Percentiles rank a stretch among this genome's conserved stretches.
Conservation (phyloP, 2,113 vertebrate species). For the Oncorhynchus keta region DNA sequence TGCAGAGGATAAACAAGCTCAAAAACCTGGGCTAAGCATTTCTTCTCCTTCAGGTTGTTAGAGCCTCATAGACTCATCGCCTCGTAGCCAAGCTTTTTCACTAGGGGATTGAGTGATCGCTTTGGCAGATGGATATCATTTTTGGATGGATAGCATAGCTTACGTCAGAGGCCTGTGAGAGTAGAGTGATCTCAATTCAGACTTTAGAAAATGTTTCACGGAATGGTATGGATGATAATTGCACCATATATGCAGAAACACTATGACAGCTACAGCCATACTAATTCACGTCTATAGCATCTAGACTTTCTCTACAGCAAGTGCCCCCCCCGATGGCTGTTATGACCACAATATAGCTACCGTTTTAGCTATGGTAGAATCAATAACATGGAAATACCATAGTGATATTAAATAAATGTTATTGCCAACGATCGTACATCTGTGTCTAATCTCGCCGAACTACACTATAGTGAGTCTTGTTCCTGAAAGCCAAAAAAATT, state of each 20-base stretch:
- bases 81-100: background rate
- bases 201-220: too few species aligned
- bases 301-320: too few species aligned
- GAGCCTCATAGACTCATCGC: background rate
- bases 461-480: background rate
- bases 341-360: too few species aligned
- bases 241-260: too few species aligned
- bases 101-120: background rate
- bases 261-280: too few species aligned
- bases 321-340: too few species aligned
- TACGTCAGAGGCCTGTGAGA: background rate
- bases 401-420: background rate
- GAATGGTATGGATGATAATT: too few species aligned
- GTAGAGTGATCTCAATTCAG: too few species aligned
- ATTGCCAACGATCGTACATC: background rate
- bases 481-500: background rate
- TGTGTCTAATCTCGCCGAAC: background rate
- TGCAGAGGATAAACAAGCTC: slow-evolving; percentile 1
- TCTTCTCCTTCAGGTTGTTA: background rate
- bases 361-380: too few species aligned
- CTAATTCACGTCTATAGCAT: too few species aligned
- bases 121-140: background rate
- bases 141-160: background rate
- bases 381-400: background rate
- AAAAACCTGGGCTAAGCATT: background rate